phyloP scores from a whole-genome alignment of 2,797 vertebrate genomes.

The Epinephelus coioides region DNA sequence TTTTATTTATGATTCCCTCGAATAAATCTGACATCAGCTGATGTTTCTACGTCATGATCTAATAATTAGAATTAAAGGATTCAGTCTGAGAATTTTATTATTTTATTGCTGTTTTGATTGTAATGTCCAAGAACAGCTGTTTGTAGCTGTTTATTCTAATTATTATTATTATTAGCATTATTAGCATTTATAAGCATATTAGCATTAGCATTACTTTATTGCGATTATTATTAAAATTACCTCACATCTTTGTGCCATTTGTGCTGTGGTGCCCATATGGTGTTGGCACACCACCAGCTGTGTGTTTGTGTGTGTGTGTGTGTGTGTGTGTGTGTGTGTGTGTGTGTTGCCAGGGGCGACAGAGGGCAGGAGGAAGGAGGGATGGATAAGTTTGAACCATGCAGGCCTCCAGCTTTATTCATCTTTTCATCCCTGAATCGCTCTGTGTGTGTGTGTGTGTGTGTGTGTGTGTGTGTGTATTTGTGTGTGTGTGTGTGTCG shows the following conservation, averaged over 20 bases:
- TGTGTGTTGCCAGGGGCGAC: slow-evolving; percentile 56
- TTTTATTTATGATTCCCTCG: not conserved
- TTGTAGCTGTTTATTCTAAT: not conserved
- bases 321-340: slow-evolving; percentile 46
- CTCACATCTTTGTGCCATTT: slow-evolving; percentile 47
- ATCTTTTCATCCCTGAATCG: slow-evolving; percentile 65
- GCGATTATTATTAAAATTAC: slow-evolving; percentile 47
- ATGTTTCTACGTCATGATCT: not conserved
- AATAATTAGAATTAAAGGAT: slow-evolving; percentile 1
- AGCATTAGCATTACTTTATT: slow-evolving; percentile 3
- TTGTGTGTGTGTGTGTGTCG: slow-evolving; percentile 26
- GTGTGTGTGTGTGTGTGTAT: slow-evolving; percentile 28
- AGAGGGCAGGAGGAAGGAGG: slow-evolving; percentile 64
- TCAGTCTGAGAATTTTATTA: not conserved
- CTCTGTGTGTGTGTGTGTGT: not conserved
- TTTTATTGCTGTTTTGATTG: not conserved
- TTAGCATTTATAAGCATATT: too few relatives aligned
- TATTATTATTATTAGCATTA: not conserved
- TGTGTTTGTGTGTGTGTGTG: slow-evolving; percentile 32
- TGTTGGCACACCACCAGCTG: slow-evolving; percentile 70
- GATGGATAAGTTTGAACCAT: slow-evolving; percentile 55
- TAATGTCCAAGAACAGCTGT: not conserved
- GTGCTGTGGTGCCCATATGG: slow-evolving; percentile 57
- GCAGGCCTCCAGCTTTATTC: slow-evolving; percentile 73
- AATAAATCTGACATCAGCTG: not conserved